phyloP scores from a whole-genome alignment of 2,113 vertebrate genomes.

The Lagopus muta region DNA sequence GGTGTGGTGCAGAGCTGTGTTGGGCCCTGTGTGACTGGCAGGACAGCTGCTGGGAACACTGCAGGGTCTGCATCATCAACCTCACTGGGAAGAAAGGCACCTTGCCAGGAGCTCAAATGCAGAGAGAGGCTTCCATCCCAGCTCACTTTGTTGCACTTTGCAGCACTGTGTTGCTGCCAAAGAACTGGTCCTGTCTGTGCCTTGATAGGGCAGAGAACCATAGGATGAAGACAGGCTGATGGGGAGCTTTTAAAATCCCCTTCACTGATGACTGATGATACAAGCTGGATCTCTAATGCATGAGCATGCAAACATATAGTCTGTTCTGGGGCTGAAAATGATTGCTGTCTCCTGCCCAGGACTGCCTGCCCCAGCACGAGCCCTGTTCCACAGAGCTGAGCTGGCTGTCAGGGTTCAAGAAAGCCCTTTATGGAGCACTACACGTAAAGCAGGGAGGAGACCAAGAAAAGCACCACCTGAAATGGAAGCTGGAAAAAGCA shows the following conservation, averaged over 20 bases:
- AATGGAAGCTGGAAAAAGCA: slow-evolving; percentile 4
- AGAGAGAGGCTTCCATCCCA: background rate
- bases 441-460: background rate
- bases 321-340: background rate
- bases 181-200: background rate
- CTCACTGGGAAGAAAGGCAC: background rate
- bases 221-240: background rate
- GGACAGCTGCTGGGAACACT: background rate
- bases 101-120: background rate
- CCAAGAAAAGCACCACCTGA: background rate
- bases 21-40: background rate
- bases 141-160: background rate
- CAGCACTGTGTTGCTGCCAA: fast-evolving
- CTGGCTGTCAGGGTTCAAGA: background rate
- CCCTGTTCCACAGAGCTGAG: fast-evolving
- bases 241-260: background rate
- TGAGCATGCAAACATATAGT: background rate
- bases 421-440: background rate
- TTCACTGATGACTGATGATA: background rate
- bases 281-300: background rate
- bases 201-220: background rate
- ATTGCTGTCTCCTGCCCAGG: background rate
- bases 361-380: background rate
- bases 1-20: background rate
- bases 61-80: background rate